A percentile compares a stretch with the other conserved stretches of the same genome.
These are phyloP conservation scores for Brachionus paranguensis DNA, from an alignment of 1,140 invertebrate genomes.

Conservation along the genomic window DNA sequence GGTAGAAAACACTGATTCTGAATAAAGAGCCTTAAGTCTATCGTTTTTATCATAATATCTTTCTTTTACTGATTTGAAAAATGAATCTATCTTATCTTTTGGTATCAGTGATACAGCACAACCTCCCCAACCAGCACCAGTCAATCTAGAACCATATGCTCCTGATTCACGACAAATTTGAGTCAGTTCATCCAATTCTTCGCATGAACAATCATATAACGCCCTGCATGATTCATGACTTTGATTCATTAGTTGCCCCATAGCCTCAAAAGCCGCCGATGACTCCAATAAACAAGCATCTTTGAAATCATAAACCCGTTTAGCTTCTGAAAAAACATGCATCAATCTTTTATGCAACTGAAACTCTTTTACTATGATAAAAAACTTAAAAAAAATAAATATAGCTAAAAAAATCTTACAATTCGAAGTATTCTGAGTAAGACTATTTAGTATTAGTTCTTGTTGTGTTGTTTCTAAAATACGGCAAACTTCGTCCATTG, in stretches of 20 bases:
- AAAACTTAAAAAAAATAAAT: not conserved
- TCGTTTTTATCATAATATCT: conserved; percentile 28
- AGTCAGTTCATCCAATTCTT: conserved; percentile 76
- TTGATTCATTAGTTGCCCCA: conserved; percentile 78
- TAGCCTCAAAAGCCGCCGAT: conserved; percentile 57
- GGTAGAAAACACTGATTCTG: not conserved
- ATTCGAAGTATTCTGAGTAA: conserved; percentile 66
- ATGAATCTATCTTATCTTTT: conserved; percentile 63
- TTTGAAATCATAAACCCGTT: conserved; percentile 70
- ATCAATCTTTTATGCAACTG: conserved; percentile 61
- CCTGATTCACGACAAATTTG: conserved; percentile 66
- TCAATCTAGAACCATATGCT: conserved; percentile 76
- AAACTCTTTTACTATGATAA: conserved; percentile 6
- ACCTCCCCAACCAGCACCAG: conserved; percentile 88
- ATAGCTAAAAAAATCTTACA: conserved; percentile 42
- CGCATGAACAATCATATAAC: conserved; percentile 88
- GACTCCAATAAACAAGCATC: conserved; percentile 59
- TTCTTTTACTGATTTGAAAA: conserved; percentile 62
- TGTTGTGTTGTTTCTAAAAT: conserved; percentile 63
- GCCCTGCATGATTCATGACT: conserved; percentile 78
- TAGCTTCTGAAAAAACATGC: conserved; percentile 75
- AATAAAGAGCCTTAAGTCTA: not conserved
- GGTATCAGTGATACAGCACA: conserved; percentile 80
- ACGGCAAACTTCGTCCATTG: conserved; percentile 67
- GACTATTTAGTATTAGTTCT: conserved; percentile 63